Evolutionary conservation across 1,140 invertebrate genomes (phyloP).

Genomic region (Meloidogyne chitwoodi): DNA sequence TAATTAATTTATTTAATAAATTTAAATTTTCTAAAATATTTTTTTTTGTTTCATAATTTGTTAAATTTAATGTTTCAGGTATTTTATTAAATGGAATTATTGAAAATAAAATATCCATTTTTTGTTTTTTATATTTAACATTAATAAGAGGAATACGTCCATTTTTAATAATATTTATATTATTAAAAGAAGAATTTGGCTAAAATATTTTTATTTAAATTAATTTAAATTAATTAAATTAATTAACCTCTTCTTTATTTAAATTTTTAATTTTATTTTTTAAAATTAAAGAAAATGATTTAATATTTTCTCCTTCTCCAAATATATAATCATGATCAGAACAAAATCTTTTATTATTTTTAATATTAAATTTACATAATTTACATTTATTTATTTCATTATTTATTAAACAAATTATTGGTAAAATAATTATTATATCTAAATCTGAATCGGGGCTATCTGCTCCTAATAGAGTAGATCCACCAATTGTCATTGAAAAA

Average conservation of each 20-base stretch:
- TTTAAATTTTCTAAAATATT: not conserved
- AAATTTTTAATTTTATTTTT: not conserved
- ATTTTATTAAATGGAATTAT: not conserved
- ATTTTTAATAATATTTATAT: not conserved
- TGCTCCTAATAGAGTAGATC: not conserved
- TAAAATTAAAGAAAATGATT: not conserved
- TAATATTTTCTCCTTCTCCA: not conserved
- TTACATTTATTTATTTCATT: not conserved
- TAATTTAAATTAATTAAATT: not conserved
- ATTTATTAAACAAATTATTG: not conserved
- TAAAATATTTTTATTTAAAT: not conserved
- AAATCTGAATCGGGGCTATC: not conserved
- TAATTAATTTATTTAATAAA: not conserved
- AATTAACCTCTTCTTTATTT: not conserved
- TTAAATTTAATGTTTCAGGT: not conserved
- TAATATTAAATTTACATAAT: not conserved
- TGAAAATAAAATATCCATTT: conserved; percentile 7
- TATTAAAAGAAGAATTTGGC: not conserved
- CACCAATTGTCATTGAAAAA: not conserved
- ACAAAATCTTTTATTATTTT: not conserved
- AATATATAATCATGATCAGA: not conserved
- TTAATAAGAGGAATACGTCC: not conserved
- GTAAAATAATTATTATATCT: not conserved
- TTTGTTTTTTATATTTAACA: not conserved
- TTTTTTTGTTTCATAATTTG: not conserved